Percentiles rank a stretch among this genome's conserved stretches.
phyloP scores from a whole-genome alignment of 1,140 invertebrate genomes.

The Drosophila truncata region DNA sequence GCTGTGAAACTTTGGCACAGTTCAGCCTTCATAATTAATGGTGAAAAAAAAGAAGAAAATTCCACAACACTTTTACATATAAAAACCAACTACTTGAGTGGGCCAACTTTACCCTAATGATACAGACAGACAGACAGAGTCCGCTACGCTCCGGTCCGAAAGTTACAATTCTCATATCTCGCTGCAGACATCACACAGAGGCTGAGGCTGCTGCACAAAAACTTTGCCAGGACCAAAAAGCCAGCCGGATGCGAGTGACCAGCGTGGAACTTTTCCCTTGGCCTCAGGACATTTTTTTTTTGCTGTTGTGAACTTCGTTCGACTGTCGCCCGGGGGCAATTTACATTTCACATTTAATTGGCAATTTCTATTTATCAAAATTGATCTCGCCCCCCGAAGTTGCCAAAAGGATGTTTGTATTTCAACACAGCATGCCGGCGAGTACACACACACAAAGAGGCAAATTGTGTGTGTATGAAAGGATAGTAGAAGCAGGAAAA shows the following conservation, averaged over 20 bases:
- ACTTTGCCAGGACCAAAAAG: conserved; percentile 47
- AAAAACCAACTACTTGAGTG: conserved; percentile 51
- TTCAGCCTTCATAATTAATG: conserved; percentile 60
- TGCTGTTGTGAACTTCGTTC: conserved; percentile 30
- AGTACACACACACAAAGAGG: not conserved
- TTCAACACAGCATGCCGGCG: conserved; percentile 14
- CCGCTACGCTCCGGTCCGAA: conserved; percentile 23
- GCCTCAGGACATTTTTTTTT: conserved; percentile 43
- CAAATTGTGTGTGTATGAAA: not conserved
- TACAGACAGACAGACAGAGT: conserved; percentile 24
- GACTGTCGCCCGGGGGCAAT: conserved; percentile 48
- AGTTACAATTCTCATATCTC: conserved; percentile 56
- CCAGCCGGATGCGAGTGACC: conserved; percentile 55
- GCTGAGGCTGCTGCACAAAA: conserved; percentile 29
- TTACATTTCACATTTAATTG: conserved; percentile 62
- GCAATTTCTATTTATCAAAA: conserved; percentile 58
- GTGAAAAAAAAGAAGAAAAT: conserved; percentile 14
- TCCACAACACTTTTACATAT: conserved; percentile 14
- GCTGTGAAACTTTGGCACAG: conserved; percentile 48
- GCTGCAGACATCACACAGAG: conserved; percentile 50
- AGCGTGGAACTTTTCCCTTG: conserved; percentile 49
- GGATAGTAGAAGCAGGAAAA: not conserved
- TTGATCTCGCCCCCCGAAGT: conserved; percentile 30
- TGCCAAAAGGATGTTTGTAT: conserved; percentile 35
- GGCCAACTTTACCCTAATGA: conserved; percentile 51